These are phyloP conservation scores for Drosophila rhopaloa DNA, from an alignment of 1,140 invertebrate species.

Conservation along the genomic window DNA sequence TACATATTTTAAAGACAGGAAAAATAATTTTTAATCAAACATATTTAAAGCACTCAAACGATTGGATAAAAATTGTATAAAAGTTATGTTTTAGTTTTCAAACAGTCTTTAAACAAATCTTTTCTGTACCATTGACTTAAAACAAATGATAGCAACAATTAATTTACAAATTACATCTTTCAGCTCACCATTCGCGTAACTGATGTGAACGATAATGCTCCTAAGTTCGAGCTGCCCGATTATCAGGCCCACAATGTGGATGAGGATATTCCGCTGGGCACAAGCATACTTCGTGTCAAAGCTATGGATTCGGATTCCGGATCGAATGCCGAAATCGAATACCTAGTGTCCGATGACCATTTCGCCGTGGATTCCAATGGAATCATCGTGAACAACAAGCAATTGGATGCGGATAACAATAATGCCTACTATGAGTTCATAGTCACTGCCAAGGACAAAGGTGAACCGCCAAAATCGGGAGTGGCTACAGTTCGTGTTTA, in stretches of 20 bases:
- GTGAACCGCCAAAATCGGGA: slow-evolving; percentile 95
- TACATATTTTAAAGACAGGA: too few relatives aligned
- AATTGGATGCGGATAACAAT: slow-evolving; percentile 97
- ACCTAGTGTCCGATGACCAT: slow-evolving; percentile 95
- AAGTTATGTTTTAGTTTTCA: too few relatives aligned
- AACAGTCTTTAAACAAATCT: not conserved
- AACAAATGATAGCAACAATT: not conserved
- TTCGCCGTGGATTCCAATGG: slow-evolving; percentile 96
- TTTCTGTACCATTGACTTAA: not conserved
- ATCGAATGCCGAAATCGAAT: slow-evolving; percentile 96
- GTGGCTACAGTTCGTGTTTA: slow-evolving; percentile 96
- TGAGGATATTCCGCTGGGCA: slow-evolving; percentile 96
- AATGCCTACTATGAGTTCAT: slow-evolving; percentile 98
- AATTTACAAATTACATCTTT: not conserved
- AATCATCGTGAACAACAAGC: slow-evolving; percentile 96
- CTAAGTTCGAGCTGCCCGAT: slow-evolving; percentile 97
- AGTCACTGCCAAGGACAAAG: slow-evolving; percentile 96
- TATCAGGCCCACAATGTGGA: slow-evolving; percentile 98
- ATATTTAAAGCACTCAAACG: too few relatives aligned
- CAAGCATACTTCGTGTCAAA: slow-evolving; percentile 95
- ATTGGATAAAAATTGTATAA: too few relatives aligned
- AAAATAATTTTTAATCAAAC: too few relatives aligned
- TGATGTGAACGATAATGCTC: slow-evolving; percentile 97
- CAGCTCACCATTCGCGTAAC: slow-evolving; percentile 95
- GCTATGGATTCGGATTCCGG: slow-evolving; percentile 97